phyloP scores from a whole-genome alignment of 2,888 invertebrate genomes.

The Eilema sororculum region DNA sequence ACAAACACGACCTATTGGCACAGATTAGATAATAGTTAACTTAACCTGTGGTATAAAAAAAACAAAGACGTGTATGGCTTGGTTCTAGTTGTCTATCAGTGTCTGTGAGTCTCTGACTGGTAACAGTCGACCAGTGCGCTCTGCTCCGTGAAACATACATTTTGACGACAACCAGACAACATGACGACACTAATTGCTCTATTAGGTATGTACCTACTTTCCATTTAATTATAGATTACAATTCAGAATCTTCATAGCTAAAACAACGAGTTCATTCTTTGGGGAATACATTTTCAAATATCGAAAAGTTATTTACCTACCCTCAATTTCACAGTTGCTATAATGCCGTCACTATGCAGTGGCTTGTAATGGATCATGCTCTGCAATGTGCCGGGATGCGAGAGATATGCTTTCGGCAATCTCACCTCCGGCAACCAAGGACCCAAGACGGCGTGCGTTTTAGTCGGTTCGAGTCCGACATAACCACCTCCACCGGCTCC shows the following conservation, averaged over 20 bases:
- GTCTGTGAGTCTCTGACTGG: not conserved
- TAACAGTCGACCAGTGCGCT: not conserved
- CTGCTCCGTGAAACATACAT: not conserved
- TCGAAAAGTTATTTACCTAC: not conserved
- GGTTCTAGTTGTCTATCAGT: not conserved
- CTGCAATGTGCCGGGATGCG: too few relatives aligned
- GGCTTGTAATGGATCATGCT: too few relatives aligned
- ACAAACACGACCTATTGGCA: too few relatives aligned
- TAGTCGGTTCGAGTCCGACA: too few relatives aligned
- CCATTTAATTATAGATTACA: not conserved
- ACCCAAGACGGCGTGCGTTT: too few relatives aligned
- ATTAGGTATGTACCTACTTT: conserved; percentile 6
- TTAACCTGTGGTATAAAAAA: not conserved
- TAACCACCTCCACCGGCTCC: too few relatives aligned
- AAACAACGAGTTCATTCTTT: not conserved
- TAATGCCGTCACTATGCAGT: too few relatives aligned
- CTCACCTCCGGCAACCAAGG: too few relatives aligned
- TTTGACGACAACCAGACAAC: not conserved
- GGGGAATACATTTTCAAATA: not conserved
- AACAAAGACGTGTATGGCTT: not conserved
- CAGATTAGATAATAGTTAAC: too few relatives aligned
- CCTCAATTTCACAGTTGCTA: not conserved
- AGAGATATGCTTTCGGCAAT: too few relatives aligned
- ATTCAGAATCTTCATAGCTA: not conserved
- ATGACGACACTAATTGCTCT: not conserved